These are phyloP conservation scores for Mythimna loreyi DNA, from an alignment of 2,888 invertebrate genomes.

Conservation along the genomic window DNA sequence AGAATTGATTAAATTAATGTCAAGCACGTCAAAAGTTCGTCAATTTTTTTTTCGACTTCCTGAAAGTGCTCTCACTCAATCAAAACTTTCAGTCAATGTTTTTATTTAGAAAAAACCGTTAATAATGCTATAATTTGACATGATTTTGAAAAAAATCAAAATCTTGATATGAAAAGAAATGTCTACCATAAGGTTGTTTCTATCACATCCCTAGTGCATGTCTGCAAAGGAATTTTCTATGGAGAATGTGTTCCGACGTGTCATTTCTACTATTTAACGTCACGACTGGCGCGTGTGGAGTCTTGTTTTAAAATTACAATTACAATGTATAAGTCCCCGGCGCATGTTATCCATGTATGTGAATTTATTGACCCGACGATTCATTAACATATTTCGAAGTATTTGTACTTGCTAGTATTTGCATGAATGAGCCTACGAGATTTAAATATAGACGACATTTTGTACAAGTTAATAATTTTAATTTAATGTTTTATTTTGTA, in stretches of 20 bases:
- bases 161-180: neutral
- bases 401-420: constrained; percentile 18
- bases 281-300: constrained; percentile 58
- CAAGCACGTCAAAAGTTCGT: too few species aligned
- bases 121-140: too few species aligned
- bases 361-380: constrained; percentile 45
- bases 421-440: constrained; percentile 7
- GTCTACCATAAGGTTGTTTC: neutral
- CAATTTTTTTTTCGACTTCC: too few species aligned
- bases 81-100: too few species aligned
- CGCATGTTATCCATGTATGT: constrained; percentile 41
- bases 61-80: too few species aligned
- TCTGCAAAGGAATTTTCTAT: constrained; percentile 38
- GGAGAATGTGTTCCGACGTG: constrained; percentile 48
- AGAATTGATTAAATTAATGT: too few species aligned
- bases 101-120: too few species aligned
- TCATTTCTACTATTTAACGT: constrained; percentile 54
- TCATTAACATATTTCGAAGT: constrained; percentile 42
- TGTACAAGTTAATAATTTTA: neutral
- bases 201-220: constrained; percentile 13
- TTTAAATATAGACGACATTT: neutral
- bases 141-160: neutral
- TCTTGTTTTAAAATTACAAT: constrained; percentile 63
- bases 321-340: constrained; percentile 36
- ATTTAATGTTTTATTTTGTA: neutral